A percentile compares a stretch with the other conserved stretches of the same genome.
Evolutionary conservation across 1,140 invertebrate species (phyloP).

Genomic region (Ladona fulva): DNA sequence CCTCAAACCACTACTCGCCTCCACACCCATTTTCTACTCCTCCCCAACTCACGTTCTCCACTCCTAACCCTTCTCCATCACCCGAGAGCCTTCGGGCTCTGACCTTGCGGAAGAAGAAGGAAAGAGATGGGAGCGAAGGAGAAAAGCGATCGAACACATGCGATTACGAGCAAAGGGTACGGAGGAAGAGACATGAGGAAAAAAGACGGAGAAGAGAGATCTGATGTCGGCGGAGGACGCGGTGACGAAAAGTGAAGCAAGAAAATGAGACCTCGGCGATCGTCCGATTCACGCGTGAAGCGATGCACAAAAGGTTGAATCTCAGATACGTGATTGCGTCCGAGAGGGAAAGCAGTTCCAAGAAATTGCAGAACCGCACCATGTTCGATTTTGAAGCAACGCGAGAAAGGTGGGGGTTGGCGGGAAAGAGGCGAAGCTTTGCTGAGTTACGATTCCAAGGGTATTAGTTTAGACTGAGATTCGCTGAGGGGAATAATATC

Average conservation of each 20-base stretch:
- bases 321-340: too few relatives aligned
- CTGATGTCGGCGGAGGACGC: not conserved
- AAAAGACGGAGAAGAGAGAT: not conserved
- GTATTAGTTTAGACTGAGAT: too few relatives aligned
- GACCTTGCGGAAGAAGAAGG: not conserved
- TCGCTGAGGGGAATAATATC: too few relatives aligned
- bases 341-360: too few relatives aligned
- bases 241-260: not conserved
- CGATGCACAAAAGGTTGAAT: too few relatives aligned
- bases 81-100: not conserved
- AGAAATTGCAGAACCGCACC: too few relatives aligned
- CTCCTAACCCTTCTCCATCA: not conserved
- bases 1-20: not conserved
- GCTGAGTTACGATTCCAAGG: too few relatives aligned
- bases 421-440: too few relatives aligned
- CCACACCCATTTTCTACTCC: slow-evolving; percentile 2
- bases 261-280: not conserved
- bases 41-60: not conserved
- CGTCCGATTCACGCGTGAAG: too few relatives aligned
- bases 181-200: not conserved
- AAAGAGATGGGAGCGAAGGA: not conserved
- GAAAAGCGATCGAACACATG: not conserved
- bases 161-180: not conserved
- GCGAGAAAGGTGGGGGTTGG: too few relatives aligned
- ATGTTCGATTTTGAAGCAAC: too few relatives aligned